Base-by-base conservation (phyloP, 2,888 invertebrate genomes). In the Nematopogon swammerdamellus region DNA sequence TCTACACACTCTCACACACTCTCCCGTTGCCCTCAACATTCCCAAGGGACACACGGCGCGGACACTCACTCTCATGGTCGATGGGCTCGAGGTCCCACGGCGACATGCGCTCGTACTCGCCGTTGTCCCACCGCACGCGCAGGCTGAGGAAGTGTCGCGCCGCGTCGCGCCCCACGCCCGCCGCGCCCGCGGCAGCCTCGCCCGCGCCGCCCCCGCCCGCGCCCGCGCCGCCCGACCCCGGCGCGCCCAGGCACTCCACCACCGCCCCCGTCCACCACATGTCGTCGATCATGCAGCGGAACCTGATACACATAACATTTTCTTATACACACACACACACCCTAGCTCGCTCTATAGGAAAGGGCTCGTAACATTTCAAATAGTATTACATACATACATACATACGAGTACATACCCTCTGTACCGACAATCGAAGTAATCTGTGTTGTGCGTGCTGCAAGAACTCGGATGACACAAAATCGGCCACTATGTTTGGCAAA, bases 51-150 rank as follows among this genome's bases (percentile, higher is more conserved):
- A n/a, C n/a, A n/a, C n/a, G n/a, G n/a, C n/a, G n/a, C n/a, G n/a
- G n/a, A n/a, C 17, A 64, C 77, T 66, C 70, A 73, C 88, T 81
- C 53, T 82, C 80, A 58, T 87, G 85, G 63, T 91, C 90, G 18
- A 94, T 80, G 0, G 91, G 91, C 69, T 97, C 97, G 79, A 98
- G 85, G 76, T 98, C 97, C 94, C 88, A 98, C 0, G 97, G 96
- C 64, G 95, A 95, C 83, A 98, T 87, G 46, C 87, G 82, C 69
- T 98, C 93, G 59, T 84, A 81, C 65, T 97, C 97, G 0, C 92
- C 94, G 66, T 93, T 97, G 69, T 96, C 96, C 97, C 97, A 98
- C 20, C 87, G 82, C 46, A 90, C 89, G 3, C 82, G 79, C 57
- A 59, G 49, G 14, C 55, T 52, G 6, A 57, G 54, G 49, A 59